Evolutionary conservation across 2,113 vertebrate species (phyloP).

Genomic region (Proteles cristata): DNA sequence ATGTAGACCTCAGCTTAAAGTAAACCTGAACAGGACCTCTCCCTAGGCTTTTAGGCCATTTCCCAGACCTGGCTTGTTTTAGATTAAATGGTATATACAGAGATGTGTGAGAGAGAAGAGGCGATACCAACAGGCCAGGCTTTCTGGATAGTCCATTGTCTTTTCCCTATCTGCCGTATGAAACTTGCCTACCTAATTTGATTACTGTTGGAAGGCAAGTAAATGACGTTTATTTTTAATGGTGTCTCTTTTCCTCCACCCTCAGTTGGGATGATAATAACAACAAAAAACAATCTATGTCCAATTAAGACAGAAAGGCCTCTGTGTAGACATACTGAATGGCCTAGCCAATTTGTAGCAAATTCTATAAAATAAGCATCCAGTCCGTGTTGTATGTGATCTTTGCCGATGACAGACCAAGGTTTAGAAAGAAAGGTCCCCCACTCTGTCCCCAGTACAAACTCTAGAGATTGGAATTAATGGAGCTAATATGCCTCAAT

Average conservation of each 20-base stretch:
- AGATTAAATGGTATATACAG: not conserved
- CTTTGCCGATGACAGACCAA: not conserved
- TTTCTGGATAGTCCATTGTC: not conserved
- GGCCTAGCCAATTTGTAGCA: not conserved
- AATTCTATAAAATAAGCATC: not conserved
- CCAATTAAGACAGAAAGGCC: not conserved
- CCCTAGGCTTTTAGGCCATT: not conserved
- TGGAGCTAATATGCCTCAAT: constrained; percentile 6
- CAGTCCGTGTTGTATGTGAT: not conserved
- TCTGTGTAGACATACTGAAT: not conserved
- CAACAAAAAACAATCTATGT: not conserved
- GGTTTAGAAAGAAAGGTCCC: not conserved
- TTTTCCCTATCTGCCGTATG: not conserved
- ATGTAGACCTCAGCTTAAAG: not conserved
- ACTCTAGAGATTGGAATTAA: constrained; percentile 56
- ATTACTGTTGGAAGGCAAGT: not conserved
- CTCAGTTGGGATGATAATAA: not conserved
- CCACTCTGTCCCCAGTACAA: not conserved
- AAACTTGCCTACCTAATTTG: not conserved
- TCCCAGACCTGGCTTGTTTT: not conserved
- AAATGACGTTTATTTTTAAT: constrained; percentile 21
- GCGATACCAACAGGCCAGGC: not conserved
- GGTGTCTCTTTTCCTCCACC: not conserved
- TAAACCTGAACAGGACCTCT: not conserved
- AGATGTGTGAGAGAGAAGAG: not conserved